Percentiles rank a stretch among this genome's conserved stretches.
Conservation (phyloP, 2,888 invertebrate species). For the Eupeodes luniger region DNA sequence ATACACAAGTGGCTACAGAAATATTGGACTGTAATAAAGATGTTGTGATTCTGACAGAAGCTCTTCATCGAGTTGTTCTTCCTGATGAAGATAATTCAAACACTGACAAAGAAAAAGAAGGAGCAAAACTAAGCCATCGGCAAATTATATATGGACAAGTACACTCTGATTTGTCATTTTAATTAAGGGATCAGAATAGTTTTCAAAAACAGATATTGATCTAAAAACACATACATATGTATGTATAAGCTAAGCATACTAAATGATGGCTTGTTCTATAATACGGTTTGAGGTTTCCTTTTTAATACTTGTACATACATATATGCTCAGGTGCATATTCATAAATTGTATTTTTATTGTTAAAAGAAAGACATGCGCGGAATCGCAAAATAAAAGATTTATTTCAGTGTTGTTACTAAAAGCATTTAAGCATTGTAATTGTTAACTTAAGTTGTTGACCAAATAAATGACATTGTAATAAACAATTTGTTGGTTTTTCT, state of each 20-base stretch:
- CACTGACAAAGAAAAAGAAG: constrained; percentile 10
- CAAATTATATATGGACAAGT: constrained; percentile 67
- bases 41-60: constrained; percentile 36
- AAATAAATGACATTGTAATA: too few species aligned
- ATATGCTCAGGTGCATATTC: constrained; percentile 8
- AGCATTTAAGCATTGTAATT: too few species aligned
- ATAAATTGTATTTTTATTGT: constrained; percentile 12
- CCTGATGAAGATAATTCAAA: constrained; percentile 26
- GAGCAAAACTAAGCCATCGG: constrained; percentile 22
- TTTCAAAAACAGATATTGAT: neutral
- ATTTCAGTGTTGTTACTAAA: too few species aligned
- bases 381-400: too few species aligned
- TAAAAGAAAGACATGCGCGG: too few species aligned
- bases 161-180: constrained; percentile 66
- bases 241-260: neutral
- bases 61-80: constrained; percentile 13
- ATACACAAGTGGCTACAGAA: constrained; percentile 49
- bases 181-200: constrained; percentile 20
- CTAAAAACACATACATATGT: neutral
- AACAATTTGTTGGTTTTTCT: too few species aligned
- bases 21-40: constrained; percentile 43
- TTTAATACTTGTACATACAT: neutral
- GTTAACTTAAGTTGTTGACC: too few species aligned
- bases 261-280: constrained; percentile 30
- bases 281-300: constrained; percentile 45